These are phyloP conservation scores for Mystacides longicornis DNA, from an alignment of 2,888 invertebrate genomes.

Conservation along the genomic window DNA sequence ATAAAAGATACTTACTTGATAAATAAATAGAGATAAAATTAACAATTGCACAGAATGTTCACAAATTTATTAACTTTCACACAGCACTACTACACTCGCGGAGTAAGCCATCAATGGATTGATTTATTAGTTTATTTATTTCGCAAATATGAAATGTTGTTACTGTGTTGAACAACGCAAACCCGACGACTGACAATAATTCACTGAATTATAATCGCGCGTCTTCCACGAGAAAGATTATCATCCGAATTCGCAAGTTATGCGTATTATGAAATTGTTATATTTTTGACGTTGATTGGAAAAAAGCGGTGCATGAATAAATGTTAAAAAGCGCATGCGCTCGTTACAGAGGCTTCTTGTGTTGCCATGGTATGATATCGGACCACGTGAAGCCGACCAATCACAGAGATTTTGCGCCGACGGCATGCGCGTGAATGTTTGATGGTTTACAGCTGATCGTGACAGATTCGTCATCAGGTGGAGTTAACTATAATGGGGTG, in stretches of 20 bases:
- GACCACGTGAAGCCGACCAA: conserved; percentile 66
- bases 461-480: neutral
- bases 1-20: conserved; percentile 14
- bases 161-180: neutral
- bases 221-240: neutral
- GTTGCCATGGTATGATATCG: conserved; percentile 68
- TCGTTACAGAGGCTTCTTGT: conserved; percentile 24
- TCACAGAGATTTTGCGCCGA: conserved; percentile 37
- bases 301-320: neutral
- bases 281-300: conserved; percentile 1
- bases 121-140: neutral
- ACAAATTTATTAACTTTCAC: neutral
- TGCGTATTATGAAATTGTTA: neutral
- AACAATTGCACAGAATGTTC: neutral
- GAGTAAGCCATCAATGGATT: neutral
- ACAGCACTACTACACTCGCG: neutral
- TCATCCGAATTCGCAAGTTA: neutral
- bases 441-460: conserved; percentile 9
- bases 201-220: neutral
- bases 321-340: conserved; percentile 31
- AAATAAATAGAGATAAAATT: neutral
- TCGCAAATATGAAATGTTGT: neutral
- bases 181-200: neutral
- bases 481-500: too few species aligned
- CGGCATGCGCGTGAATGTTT: conserved; percentile 30